A percentile compares a stretch with the other conserved stretches of the same genome.
These are phyloP conservation scores for Mus spicilegus DNA, from an alignment of 2,113 vertebrate species.

Conservation along the genomic window DNA sequence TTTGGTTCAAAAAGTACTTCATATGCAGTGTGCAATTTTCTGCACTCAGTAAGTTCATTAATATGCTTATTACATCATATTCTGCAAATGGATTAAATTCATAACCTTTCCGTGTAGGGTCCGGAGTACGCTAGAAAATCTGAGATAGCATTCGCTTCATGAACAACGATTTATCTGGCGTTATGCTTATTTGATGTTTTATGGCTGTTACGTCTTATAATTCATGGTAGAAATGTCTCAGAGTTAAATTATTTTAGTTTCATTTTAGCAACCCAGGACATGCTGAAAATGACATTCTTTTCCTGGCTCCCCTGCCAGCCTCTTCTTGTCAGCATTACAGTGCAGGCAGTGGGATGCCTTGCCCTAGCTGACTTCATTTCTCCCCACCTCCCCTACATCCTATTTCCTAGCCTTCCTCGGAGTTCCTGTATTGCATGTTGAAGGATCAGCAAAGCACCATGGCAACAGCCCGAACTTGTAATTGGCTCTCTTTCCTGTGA, in stretches of 20 bases:
- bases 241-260: slow-evolving; percentile 57
- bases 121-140: neutral
- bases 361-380: neutral
- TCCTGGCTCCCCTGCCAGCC: neutral
- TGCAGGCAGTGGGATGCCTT: neutral
- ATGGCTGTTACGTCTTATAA: neutral
- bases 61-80: slow-evolving; percentile 46
- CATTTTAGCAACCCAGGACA: neutral
- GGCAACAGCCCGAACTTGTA: slow-evolving; percentile 87
- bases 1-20: slow-evolving; percentile 42
- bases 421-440: slow-evolving; percentile 77
- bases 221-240: slow-evolving; percentile 15
- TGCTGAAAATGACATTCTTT: slow-evolving; percentile 30
- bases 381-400: neutral
- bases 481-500: slow-evolving; percentile 81
- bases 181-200: neutral
- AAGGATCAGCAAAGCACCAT: slow-evolving; percentile 87
- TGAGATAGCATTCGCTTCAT: neutral
- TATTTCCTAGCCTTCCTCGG: neutral
- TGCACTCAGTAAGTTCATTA: slow-evolving; percentile 37
- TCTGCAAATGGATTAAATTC: neutral
- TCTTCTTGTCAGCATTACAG: neutral
- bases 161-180: neutral
- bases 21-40: slow-evolving; percentile 30
- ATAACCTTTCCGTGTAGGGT: neutral